Conservation (phyloP, 2,888 invertebrate genomes). For the Brachyopa scutellaris region DNA sequence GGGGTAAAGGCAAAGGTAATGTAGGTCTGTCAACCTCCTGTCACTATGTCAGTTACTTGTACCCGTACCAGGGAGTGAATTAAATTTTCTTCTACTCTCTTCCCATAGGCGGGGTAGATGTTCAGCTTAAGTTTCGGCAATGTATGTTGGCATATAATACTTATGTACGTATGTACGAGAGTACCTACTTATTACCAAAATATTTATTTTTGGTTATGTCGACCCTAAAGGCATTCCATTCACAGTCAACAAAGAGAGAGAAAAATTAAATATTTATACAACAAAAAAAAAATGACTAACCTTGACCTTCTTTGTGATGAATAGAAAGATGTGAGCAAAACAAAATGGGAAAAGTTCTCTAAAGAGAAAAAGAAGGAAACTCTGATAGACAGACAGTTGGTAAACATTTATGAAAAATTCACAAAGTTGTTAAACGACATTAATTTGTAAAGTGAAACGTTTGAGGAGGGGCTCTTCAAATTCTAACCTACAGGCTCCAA, state of each 20-base stretch:
- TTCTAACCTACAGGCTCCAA: no score
- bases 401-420: conserved; percentile 48
- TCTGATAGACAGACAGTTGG: conserved; percentile 48
- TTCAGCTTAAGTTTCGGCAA: no score
- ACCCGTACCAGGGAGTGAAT: not conserved
- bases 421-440: conserved; percentile 42
- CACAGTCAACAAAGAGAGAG: not conserved
- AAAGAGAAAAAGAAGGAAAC: not conserved
- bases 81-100: no score
- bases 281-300: conserved; percentile 2
- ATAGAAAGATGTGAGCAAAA: not conserved
- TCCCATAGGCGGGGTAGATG: no score
- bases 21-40: conserved; percentile 28
- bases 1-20: not conserved
- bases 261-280: conserved; percentile 14
- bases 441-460: not conserved
- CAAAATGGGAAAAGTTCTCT: conserved; percentile 3
- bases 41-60: not conserved
- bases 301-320: conserved; percentile 36
- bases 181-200: no score
- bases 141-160: no score
- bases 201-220: no score
- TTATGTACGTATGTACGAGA: no score
- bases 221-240: conserved; percentile 3
- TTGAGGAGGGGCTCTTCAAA: conserved; percentile 34